Conservation (phyloP, 2,113 vertebrate genomes). For the Proteles cristata region DNA sequence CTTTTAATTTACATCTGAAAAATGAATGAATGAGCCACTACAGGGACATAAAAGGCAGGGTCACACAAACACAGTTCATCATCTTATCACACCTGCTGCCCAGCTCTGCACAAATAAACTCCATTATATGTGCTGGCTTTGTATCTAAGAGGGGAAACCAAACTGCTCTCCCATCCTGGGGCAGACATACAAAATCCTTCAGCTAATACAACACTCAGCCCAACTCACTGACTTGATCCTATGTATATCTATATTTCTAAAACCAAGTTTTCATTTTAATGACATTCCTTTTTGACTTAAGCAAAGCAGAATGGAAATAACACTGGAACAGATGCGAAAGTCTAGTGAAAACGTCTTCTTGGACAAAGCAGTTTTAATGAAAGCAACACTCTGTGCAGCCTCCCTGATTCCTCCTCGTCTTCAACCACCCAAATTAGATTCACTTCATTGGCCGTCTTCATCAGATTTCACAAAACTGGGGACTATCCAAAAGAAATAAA, state of each 20-base stretch:
- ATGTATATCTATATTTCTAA: background rate
- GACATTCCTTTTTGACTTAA: conserved; percentile 72
- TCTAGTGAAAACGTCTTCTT: conserved; percentile 56
- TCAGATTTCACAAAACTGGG: conserved; percentile 54
- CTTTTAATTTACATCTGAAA: conserved; percentile 73
- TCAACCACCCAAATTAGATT: conserved; percentile 35
- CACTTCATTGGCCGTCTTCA: conserved; percentile 63
- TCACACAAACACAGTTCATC: conserved; percentile 66
- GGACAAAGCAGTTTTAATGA: conserved; percentile 68
- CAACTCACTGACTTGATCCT: conserved; percentile 46
- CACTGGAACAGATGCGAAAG: conserved; percentile 50
- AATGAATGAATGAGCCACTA: conserved; percentile 53
- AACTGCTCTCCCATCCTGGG: conserved; percentile 33
- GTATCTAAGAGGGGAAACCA: conserved; percentile 65
- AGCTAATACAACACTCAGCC: conserved; percentile 56
- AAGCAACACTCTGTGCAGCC: background rate
- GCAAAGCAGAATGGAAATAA: conserved; percentile 59
- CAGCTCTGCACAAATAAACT: conserved; percentile 71
- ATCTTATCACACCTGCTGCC: conserved; percentile 66
- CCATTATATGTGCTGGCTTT: conserved; percentile 62
- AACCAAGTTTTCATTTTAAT: conserved; percentile 71
- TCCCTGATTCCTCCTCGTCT: conserved; percentile 40
- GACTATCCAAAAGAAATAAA: conserved; percentile 54
- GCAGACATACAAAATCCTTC: conserved; percentile 10
- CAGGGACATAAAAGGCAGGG: conserved; percentile 55